A percentile compares a stretch with the other conserved stretches of the same genome.
These are phyloP conservation scores for Anguilla pacifica DNA, from an alignment of 2,797 vertebrate genomes.

Conservation along the genomic window DNA sequence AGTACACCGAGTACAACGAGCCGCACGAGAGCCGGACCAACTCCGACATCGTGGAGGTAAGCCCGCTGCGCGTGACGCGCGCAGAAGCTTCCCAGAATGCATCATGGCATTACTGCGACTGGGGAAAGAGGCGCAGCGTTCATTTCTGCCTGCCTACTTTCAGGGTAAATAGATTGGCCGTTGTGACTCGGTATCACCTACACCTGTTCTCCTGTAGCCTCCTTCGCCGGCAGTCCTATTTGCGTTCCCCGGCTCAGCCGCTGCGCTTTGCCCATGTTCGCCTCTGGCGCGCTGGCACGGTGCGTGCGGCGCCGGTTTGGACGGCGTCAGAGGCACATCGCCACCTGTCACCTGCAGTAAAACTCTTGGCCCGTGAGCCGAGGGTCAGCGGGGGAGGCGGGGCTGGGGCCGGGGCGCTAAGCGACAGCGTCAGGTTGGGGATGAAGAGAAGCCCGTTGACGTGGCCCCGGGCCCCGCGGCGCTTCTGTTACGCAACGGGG, in stretches of 20 bases:
- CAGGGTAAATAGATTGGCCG: not conserved
- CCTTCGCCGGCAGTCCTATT: not conserved
- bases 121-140: not conserved
- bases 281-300: not conserved
- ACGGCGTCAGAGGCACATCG: not conserved
- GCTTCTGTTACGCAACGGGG: constrained; percentile 22
- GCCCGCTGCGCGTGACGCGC: constrained; percentile 27
- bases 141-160: not conserved
- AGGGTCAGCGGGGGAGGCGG: not conserved
- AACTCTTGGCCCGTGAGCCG: constrained; percentile 31
- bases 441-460: constrained; percentile 18
- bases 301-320: not conserved
- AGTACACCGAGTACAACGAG: constrained; percentile 86
- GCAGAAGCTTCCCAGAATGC: too few relatives aligned
- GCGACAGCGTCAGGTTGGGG: constrained; percentile 6
- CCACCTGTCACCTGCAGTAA: not conserved
- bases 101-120: not conserved
- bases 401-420: constrained; percentile 10
- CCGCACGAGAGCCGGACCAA: constrained; percentile 86
- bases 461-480: not conserved
- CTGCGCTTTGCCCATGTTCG: not conserved
- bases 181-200: not conserved
- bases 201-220: not conserved
- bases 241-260: not conserved
- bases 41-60: constrained; percentile 87